Conservation (phyloP, 2,797 vertebrate species). For the Pelodytes ibericus region DNA sequence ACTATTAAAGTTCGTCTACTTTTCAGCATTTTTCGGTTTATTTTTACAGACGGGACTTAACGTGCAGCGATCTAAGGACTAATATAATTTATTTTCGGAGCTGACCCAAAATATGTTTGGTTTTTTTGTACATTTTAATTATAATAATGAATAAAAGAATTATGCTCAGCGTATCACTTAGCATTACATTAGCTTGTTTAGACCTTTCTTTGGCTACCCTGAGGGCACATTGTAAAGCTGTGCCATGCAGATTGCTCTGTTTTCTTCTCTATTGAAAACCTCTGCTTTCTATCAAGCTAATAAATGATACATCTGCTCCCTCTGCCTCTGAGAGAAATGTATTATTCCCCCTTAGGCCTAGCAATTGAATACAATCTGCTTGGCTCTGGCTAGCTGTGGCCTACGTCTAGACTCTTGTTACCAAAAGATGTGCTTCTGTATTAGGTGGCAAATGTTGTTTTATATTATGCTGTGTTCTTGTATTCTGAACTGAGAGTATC, state of each 20-base stretch:
- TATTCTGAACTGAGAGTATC: not conserved
- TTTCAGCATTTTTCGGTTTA: not conserved
- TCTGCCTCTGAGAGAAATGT: conserved; percentile 10
- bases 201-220: conserved; percentile 17
- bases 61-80: not conserved
- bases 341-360: conserved; percentile 7
- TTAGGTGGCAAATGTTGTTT: not conserved
- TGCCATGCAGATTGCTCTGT: not conserved
- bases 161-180: conserved; percentile 11
- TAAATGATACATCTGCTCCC: conserved; percentile 29
- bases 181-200: conserved; percentile 34
- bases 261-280: conserved; percentile 9
- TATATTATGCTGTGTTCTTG: conserved; percentile 16
- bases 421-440: not conserved
- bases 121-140: too few relatives aligned
- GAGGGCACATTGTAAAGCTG: conserved; percentile 18
- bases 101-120: not conserved
- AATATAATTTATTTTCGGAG: not conserved
- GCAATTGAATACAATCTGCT: not conserved
- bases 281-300: conserved; percentile 5
- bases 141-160: not conserved
- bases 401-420: conserved; percentile 15
- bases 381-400: conserved; percentile 4
- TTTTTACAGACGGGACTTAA: not conserved
- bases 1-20: conserved; percentile 14